Evolutionary conservation across 2,797 vertebrate genomes (phyloP).

Genomic region (Orientallactaga sibirica): DNA sequence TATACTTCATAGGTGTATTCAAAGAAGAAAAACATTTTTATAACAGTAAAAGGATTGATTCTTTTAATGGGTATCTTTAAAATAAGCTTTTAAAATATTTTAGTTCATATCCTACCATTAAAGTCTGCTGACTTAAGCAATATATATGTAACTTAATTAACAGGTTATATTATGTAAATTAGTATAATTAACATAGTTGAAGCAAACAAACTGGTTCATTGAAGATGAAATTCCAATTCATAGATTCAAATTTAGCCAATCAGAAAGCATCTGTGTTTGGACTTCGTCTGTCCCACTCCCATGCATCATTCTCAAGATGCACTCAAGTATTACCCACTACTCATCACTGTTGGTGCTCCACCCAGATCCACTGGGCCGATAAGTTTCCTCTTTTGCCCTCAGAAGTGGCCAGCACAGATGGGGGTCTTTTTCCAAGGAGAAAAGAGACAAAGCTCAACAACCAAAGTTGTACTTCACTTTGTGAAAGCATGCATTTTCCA

Average conservation of each 20-base stretch:
- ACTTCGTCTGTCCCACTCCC: neutral
- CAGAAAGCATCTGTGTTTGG: neutral
- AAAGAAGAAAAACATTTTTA: neutral
- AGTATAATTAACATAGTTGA: neutral
- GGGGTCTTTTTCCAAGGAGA: neutral
- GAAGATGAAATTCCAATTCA: neutral
- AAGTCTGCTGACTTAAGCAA: neutral
- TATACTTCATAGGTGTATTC: neutral
- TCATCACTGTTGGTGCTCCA: neutral
- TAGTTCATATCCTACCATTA: neutral
- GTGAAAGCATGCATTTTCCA: neutral
- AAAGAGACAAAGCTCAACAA: conserved; percentile 24
- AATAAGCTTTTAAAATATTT: neutral
- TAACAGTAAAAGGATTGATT: neutral
- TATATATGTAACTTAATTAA: neutral
- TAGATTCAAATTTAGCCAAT: neutral
- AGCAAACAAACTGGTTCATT: neutral
- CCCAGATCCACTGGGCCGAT: fast-evolving
- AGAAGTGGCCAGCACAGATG: neutral
- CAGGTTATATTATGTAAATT: too few relatives aligned
- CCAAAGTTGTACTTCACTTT: neutral
- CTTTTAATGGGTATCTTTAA: neutral
- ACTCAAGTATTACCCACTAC: neutral
- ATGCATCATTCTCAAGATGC: neutral
- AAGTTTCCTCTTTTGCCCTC: neutral